phyloP scores from a whole-genome alignment of 2,888 invertebrate species.

The Drosophila phalerata region DNA sequence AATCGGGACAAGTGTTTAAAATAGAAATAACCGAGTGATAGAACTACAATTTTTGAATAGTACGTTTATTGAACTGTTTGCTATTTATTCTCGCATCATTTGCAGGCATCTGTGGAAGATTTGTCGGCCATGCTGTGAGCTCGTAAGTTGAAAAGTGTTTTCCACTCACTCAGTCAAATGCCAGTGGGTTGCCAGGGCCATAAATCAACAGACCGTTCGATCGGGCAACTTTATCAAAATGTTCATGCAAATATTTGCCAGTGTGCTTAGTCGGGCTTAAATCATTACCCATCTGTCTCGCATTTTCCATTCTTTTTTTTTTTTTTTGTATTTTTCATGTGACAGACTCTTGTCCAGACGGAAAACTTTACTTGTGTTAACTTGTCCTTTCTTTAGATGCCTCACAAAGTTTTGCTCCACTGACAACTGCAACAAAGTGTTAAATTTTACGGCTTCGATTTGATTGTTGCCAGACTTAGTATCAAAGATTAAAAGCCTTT shows the following conservation, averaged over 20 bases:
- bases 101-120: conserved; percentile 42
- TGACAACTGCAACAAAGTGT: conserved; percentile 13
- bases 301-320: neutral
- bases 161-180: conserved; percentile 17
- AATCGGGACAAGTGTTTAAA: conserved; percentile 39
- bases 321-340: neutral
- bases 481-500: neutral
- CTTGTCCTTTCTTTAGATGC: neutral
- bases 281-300: conserved; percentile 22
- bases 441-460: conserved; percentile 17
- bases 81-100: conserved; percentile 39
- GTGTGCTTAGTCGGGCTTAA: conserved; percentile 34
- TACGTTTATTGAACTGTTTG: conserved; percentile 15
- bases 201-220: conserved; percentile 45
- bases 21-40: conserved; percentile 9
- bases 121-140: conserved; percentile 12
- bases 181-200: conserved; percentile 15
- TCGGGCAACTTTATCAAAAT: conserved; percentile 39
- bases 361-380: conserved; percentile 16
- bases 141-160: conserved; percentile 49
- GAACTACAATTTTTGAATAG: conserved; percentile 16
- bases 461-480: neutral
- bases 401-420: conserved; percentile 12
- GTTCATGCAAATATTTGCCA: conserved; percentile 38
- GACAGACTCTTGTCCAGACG: conserved; percentile 1